Conservation (phyloP, 2,113 vertebrate species). For the Lycaon pictus region DNA sequence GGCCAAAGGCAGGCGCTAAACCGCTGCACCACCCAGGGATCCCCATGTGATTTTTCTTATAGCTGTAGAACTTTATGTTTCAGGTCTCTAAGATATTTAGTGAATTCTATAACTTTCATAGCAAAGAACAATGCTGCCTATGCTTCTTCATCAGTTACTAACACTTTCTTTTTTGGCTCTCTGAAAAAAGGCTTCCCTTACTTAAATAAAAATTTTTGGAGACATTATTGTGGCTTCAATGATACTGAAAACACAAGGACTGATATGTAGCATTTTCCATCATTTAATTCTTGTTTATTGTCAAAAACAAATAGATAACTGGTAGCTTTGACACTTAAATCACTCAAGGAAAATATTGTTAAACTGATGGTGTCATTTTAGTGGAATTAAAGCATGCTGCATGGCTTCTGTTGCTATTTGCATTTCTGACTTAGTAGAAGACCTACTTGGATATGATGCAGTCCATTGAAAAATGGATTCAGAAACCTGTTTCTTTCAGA, state of each 20-base stretch:
- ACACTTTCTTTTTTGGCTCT: background rate
- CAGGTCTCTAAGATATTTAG: background rate
- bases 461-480: background rate
- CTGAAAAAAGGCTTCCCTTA: conserved; percentile 37
- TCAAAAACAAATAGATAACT: conserved; percentile 37
- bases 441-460: background rate
- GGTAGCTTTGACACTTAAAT: conserved; percentile 46
- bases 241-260: conserved; percentile 18
- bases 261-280: conserved; percentile 29
- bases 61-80: conserved; percentile 33
- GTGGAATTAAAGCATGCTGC: background rate
- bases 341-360: conserved; percentile 9
- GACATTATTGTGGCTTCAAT: background rate
- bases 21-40: no score
- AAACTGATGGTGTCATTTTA: conserved; percentile 17
- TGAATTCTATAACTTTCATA: conserved; percentile 18
- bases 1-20: no score
- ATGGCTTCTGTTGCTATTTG: background rate
- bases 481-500: conserved; percentile 43
- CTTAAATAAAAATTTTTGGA: background rate
- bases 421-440: conserved; percentile 10
- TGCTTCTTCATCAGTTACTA: conserved; percentile 15
- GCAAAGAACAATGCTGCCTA: background rate
- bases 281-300: conserved; percentile 50
- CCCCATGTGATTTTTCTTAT: background rate